These are phyloP conservation scores for Thalpophila matura DNA, from an alignment of 2,888 invertebrate species.

Conservation along the genomic window DNA sequence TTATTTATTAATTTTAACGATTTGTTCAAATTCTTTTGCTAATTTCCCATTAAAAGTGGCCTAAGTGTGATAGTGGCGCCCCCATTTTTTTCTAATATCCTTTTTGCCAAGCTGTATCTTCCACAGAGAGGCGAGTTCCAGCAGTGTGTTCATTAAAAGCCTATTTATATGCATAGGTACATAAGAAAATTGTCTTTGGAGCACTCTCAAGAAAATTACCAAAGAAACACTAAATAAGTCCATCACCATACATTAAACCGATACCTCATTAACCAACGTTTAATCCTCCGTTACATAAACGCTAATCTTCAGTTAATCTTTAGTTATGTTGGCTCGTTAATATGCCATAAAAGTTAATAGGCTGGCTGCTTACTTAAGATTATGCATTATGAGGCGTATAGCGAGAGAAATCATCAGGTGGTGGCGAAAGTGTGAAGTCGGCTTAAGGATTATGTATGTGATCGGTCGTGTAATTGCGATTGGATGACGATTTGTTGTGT, in stretches of 20 bases:
- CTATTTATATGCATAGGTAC: too few relatives aligned
- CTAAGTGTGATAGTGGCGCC: too few relatives aligned
- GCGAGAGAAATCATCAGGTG: slow-evolving; percentile 29
- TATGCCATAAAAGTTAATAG: slow-evolving; percentile 61
- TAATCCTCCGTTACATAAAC: slow-evolving; percentile 54
- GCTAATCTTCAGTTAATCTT: slow-evolving; percentile 67
- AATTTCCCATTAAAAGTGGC: too few relatives aligned
- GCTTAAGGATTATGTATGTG: slow-evolving; percentile 46
- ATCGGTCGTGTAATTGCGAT: slow-evolving; percentile 36
- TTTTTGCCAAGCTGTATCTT: too few relatives aligned
- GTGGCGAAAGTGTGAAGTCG: slow-evolving; percentile 49
- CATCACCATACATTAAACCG: slow-evolving; percentile 22
- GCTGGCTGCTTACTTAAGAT: slow-evolving; percentile 50
- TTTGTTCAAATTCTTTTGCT: too few relatives aligned
- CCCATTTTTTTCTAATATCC: too few relatives aligned
- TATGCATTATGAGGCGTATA: slow-evolving; percentile 37
- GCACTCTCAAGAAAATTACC: not conserved
- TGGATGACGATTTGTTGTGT: slow-evolving; percentile 18
- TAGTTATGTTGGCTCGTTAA: slow-evolving; percentile 64
- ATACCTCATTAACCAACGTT: slow-evolving; percentile 43
- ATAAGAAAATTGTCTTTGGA: not conserved
- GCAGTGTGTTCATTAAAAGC: too few relatives aligned
- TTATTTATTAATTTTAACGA: too few relatives aligned
- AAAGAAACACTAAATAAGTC: slow-evolving; percentile 26
- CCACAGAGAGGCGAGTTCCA: too few relatives aligned